A percentile compares a stretch with the other conserved stretches of the same genome.
Conservation (phyloP, 2,888 invertebrate species). For the Brachynemurus nebulosus region DNA sequence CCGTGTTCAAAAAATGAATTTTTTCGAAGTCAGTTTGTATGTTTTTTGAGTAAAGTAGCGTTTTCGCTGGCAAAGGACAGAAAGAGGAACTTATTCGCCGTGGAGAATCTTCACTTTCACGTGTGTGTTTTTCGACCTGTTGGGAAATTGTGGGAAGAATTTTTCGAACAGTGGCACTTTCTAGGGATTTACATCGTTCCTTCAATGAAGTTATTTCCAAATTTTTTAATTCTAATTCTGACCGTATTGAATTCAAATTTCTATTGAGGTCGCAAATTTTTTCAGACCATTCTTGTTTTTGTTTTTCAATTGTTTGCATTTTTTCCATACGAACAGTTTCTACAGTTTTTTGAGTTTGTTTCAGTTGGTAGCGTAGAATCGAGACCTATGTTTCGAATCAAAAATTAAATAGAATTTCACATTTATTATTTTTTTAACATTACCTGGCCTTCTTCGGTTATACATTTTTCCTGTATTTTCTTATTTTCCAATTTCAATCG, state of each 20-base stretch:
- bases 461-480: constrained; percentile 2
- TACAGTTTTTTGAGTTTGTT: constrained; percentile 5
- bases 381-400: too few relatives aligned
- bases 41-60: too few relatives aligned
- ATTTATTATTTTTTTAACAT: background rate
- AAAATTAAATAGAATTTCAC: background rate
- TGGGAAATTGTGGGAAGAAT: background rate
- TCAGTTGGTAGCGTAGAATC: constrained; percentile 6
- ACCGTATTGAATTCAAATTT: constrained; percentile 1
- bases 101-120: too few relatives aligned
- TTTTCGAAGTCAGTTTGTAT: background rate
- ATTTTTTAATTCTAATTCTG: constrained; percentile 6
- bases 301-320: constrained; percentile 5
- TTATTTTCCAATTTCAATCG: constrained; percentile 7
- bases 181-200: background rate
- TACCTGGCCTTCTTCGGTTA: constrained; percentile 8
- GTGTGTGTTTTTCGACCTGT: background rate
- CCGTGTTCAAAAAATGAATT: background rate
- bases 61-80: too few relatives aligned
- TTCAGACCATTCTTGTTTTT: constrained; percentile 5
- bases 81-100: too few relatives aligned
- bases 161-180: background rate
- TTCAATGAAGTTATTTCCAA: background rate
- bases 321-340: constrained; percentile 4
- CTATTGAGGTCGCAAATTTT: background rate